Evolutionary conservation across 2,797 vertebrate species (phyloP).

Genomic region (Pristis pectinata): DNA sequence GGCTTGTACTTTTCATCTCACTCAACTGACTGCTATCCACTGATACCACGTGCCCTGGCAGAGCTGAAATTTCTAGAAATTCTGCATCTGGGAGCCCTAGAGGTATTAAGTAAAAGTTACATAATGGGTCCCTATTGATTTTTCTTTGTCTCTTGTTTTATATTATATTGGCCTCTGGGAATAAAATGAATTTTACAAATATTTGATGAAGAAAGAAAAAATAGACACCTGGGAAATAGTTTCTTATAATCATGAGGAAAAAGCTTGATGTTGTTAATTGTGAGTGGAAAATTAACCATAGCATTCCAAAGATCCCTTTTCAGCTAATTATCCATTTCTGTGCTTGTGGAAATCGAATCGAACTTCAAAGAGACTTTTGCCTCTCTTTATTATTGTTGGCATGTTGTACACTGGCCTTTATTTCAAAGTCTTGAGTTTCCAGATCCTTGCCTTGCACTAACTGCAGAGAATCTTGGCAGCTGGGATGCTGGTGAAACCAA

Average conservation of each 20-base stretch:
- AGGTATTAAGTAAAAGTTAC: background rate
- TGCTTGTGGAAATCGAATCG: background rate
- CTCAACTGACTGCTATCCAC: background rate
- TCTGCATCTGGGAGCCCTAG: background rate
- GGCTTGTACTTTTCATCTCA: background rate
- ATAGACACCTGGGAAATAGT: background rate
- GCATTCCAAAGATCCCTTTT: background rate
- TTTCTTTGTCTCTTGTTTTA: background rate
- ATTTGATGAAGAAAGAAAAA: background rate
- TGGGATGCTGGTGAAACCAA: too few species aligned
- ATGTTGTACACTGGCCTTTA: too few species aligned
- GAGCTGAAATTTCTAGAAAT: background rate
- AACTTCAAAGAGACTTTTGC: background rate
- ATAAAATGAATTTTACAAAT: background rate
- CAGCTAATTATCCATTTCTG: background rate
- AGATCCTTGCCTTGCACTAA: too few species aligned
- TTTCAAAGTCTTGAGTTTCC: too few species aligned
- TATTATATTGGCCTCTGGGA: background rate
- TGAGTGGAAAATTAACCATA: background rate
- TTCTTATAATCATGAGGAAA: background rate
- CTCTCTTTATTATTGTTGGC: background rate
- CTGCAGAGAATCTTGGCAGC: too few species aligned
- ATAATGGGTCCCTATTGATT: too few species aligned
- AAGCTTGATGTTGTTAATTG: background rate
- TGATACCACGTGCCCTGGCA: background rate